Evolutionary conservation across 2,113 vertebrate species (phyloP), one percentile per base, ranked within the genome.

Genomic region (Psittacula cyanocephala): DNA sequence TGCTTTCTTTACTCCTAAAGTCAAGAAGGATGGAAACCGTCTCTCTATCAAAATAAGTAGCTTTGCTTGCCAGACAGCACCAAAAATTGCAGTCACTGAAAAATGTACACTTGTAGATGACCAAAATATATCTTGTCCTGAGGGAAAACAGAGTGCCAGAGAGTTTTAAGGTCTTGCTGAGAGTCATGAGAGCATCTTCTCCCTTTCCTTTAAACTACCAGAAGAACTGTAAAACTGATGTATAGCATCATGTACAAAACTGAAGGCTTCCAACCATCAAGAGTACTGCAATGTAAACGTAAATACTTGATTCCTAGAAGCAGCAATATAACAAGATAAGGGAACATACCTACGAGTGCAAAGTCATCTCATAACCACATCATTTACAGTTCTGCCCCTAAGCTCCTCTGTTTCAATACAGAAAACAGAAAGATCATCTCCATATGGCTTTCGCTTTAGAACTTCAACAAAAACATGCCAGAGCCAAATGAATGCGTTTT

Each of bases 201-300:
- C 53, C 37, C 81, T 80, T 92, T 92, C 43, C 77, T 87, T 89
- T 93, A 49, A 94, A 82, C 77, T 77, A 93, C 33, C 27, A 69
- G 75, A 10, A 89, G 79, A 85, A 91, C 64, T 35, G 72, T 95
- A 96, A 96, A 95, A 35, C 52, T 94, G 92, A 95, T 92, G 12
- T 71, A 96, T 57, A 78, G 87, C 3, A 0, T 62, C 88, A 91
- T 88, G 64, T 55, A 62, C 75, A 82, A 82, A 86, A 8, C 5
- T 3, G 6, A 94, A 95, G 46, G 81, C 72, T 97, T 90, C 41
- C 50, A 86, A 94, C 43, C 82, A 91, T 92, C 81, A 81, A 57
- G 88, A 79, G 74, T 5, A 86, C 71, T 43, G 74, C 69, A 83
- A 91, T 35, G 47, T 75, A 84, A 96, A 72, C 86, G 39, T 91